Conservation (phyloP, 2,113 vertebrate species). For the Archilochus colubris region DNA sequence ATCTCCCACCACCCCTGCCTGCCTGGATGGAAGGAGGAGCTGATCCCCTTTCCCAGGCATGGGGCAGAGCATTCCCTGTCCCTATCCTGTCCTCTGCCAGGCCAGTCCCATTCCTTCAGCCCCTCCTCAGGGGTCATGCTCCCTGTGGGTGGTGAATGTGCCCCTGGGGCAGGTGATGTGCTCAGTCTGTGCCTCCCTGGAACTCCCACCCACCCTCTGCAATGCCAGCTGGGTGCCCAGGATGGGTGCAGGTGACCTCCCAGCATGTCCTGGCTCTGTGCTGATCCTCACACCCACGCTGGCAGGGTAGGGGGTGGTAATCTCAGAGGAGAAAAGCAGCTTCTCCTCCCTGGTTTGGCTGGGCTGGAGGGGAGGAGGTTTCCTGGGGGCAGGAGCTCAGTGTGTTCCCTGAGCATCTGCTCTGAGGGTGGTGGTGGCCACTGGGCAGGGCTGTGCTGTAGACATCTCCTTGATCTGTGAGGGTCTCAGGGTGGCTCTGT, state of each 20-base stretch:
- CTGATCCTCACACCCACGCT: slow-evolving; percentile 4
- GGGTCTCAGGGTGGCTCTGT: neutral
- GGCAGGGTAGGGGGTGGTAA: neutral
- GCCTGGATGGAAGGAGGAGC: neutral
- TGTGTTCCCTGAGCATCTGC: fast-evolving
- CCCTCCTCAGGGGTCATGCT: neutral
- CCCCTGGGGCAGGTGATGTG: neutral
- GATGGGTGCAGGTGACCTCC: neutral
- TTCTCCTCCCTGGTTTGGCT: neutral
- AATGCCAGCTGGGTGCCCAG: neutral
- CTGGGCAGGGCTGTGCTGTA: neutral
- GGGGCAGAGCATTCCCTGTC: neutral
- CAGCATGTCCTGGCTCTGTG: fast-evolving
- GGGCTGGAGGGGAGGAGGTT: neutral
- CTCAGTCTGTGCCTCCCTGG: neutral
- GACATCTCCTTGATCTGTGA: neutral
- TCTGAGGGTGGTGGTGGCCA: neutral
- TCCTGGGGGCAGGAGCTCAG: neutral
- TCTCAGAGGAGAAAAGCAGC: neutral
- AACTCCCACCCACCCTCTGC: neutral
- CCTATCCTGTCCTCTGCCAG: neutral
- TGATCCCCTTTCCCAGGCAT: fast-evolving
- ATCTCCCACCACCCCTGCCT: neutral
- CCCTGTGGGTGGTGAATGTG: fast-evolving
- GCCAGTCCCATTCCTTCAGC: neutral